Base-by-base conservation (phyloP, 2,888 invertebrate species). In the Drosophila fungiperda region DNA sequence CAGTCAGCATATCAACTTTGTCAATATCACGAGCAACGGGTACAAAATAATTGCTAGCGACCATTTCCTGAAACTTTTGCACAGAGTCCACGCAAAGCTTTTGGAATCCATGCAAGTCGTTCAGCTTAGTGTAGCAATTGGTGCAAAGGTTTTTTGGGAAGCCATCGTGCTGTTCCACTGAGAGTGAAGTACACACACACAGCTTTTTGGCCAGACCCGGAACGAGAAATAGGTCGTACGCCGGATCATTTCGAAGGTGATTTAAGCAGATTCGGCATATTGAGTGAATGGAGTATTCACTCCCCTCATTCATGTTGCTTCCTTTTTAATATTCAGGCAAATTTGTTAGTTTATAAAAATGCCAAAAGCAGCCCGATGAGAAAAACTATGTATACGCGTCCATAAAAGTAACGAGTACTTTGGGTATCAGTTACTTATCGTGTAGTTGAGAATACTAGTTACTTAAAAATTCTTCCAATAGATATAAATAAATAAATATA, bases 241-340 rank as follows among this genome's bases (percentile, higher is more conserved):
- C 71, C 26, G 73, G 79, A 23, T 82, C 86, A 64, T 73, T 84
- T 35, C 80, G 78, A 42, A 92, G 55, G 55, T 82, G 81, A 48
- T 89, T 86, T 50, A 92, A 70, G 57, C 92, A 92, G 48, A 92
- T 90, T 40, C 93, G 93, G 66, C 92, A 92, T 68, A 91, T 82
- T 57, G 91, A 82, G 55, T 92, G 77, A 57, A 91, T 85, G 76
- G 82, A 78, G 68, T 70, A 82, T 35, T 75, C 72, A 66, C 73
- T 74, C 32, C 66, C 62, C 40, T 66, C 73, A 40, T 80, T 67
- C 80, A 92, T 85, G 66, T 76, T 79, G 60, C 8, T 40, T 23
- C 17, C 53, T 12, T 38, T 29, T 33, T 36, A 52, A 35, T 26
- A 42, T 63, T 61, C 23, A 36, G 59, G 55, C 26, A 48, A 42